Evolutionary conservation across 2,888 invertebrate genomes (phyloP).

Genomic region (Anorthoa munda): DNA sequence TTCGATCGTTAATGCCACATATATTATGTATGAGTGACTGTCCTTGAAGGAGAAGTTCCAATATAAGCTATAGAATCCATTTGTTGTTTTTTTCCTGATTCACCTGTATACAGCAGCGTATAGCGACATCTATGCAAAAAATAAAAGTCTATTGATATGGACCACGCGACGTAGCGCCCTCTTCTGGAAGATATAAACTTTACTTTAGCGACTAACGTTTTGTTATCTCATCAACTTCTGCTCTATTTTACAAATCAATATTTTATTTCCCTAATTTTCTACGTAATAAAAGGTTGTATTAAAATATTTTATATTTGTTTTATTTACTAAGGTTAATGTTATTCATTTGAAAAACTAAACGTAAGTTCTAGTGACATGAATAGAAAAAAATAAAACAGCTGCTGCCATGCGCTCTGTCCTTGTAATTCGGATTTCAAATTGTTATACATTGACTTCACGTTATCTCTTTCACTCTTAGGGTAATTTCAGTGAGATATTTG

Average conservation of each 20-base stretch:
- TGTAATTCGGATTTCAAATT: slow-evolving; percentile 38
- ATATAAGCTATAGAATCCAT: too few species aligned
- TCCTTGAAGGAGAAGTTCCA: slow-evolving; percentile 1
- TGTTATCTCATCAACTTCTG: not conserved
- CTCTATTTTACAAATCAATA: fast-evolving
- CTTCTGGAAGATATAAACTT: slow-evolving; percentile 11
- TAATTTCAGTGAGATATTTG: not conserved
- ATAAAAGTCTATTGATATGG: not conserved
- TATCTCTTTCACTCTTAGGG: slow-evolving; percentile 56
- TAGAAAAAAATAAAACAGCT: slow-evolving; percentile 65
- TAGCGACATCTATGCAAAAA: slow-evolving; percentile 40
- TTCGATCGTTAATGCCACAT: slow-evolving; percentile 2
- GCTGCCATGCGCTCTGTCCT: slow-evolving; percentile 51
- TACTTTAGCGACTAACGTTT: slow-evolving; percentile 7
- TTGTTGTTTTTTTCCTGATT: not conserved
- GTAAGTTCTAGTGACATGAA: slow-evolving; percentile 46
- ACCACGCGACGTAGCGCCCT: slow-evolving; percentile 24
- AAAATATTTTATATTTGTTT: not conserved
- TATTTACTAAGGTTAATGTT: not conserved
- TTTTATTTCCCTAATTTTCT: not conserved
- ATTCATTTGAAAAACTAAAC: slow-evolving; percentile 46
- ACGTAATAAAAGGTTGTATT: fast-evolving
- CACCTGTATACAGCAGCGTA: not conserved
- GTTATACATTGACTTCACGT: slow-evolving; percentile 28
- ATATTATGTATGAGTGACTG: slow-evolving; percentile 2